Percentiles rank a stretch among this genome's conserved stretches.
Evolutionary conservation across 2,888 invertebrate genomes (phyloP).

Genomic region (Hylaea fasciaria): DNA sequence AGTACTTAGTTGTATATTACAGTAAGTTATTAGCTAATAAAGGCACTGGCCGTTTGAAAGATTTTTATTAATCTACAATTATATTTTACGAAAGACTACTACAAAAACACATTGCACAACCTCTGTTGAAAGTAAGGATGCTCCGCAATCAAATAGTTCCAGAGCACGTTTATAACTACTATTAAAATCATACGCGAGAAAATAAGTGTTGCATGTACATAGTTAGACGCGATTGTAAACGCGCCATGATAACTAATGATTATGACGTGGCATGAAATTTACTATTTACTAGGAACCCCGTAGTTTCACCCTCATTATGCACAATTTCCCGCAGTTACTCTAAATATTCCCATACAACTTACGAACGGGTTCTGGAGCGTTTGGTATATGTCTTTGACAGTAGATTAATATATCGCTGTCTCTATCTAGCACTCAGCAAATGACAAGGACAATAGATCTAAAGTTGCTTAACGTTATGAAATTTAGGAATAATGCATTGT

Average conservation of each 20-base stretch:
- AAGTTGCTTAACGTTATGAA: too few species aligned
- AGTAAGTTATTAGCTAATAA: too few species aligned
- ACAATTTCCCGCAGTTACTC: too few species aligned
- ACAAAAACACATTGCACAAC: conserved; percentile 17
- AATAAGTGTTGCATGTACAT: conserved; percentile 12
- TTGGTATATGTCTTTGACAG: too few species aligned
- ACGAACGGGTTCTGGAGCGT: too few species aligned
- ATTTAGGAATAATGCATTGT: too few species aligned
- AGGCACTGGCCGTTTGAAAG: background rate
- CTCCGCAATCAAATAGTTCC: conserved; percentile 25
- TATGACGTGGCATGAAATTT: background rate
- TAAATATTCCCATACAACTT: too few species aligned
- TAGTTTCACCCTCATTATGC: too few species aligned
- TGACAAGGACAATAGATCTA: too few species aligned
- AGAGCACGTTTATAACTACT: conserved; percentile 33
- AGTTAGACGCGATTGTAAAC: background rate
- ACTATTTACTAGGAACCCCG: background rate
- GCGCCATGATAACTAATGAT: background rate
- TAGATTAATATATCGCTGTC: too few species aligned
- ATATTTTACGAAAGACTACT: conserved; percentile 19
- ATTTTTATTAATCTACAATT: background rate
- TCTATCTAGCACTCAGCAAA: too few species aligned
- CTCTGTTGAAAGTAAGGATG: conserved; percentile 35
- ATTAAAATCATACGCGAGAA: conserved; percentile 29
- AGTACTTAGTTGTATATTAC: too few species aligned